Evolutionary conservation across 2,797 vertebrate species (phyloP), one percentile per base, ranked within the genome.

Genomic region (Cuculus canorus): DNA sequence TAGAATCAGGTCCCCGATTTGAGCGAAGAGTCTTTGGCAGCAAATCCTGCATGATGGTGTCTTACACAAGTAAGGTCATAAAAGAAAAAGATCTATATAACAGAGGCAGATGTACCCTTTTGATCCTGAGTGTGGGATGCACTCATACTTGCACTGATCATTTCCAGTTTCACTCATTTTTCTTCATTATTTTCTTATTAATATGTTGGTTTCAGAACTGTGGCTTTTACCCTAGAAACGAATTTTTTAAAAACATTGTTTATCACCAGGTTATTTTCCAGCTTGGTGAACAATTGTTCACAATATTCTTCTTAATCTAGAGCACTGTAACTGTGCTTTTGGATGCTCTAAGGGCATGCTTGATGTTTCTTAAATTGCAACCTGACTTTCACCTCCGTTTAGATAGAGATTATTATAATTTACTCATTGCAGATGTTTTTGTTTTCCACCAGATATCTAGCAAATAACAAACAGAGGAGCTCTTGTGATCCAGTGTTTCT

Each of bases 81-180:
- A 91, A 94, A 93, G 33, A 6, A 65, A 79, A 88, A 84, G 4
- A 22, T 61, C 52, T 88, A 5, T 73, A 54, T 64, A 24, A 83
- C 72, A 71, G 33, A 68, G 61, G 35, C 83, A 91, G 53, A 7
- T 32, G 45, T 91, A 75, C 89, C 25, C 50, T 91, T 70, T 92
- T 70, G 33, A 76, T 94, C 60, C 15, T 48, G 39, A 75, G 24
- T 77, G 30, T 85, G 47, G 25, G 30, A 91, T 85, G 73, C 14
- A 70, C 54, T 84, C 39, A 35, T 37, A 85, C 11, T 94, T 86
- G 23, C 60, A 88, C 48, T 59, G 70, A 78, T 96, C 35, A 76
- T 93, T 96, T 94, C 48, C 70, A 60, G 33, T 89, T 96, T 94
- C 50, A 82, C 63, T 82, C 60, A 23, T 27, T 96, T 91, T 90